phyloP scores from a whole-genome alignment of 2,797 vertebrate genomes.

The Hozukius guyotensis region DNA sequence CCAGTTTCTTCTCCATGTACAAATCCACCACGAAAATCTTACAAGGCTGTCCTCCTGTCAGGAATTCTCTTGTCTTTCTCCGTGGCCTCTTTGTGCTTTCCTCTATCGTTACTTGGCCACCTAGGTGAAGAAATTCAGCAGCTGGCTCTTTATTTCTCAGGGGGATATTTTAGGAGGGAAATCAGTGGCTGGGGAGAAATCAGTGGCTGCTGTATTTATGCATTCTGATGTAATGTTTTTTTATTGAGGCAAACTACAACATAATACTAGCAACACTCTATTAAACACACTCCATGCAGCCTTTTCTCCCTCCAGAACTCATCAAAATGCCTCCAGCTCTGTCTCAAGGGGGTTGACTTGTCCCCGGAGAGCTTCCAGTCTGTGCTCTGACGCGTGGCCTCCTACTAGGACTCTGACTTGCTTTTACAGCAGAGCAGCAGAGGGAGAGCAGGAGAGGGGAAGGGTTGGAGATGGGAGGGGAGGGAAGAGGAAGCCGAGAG shows the following conservation, averaged over 20 bases:
- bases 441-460: slow-evolving; percentile 46
- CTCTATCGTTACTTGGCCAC: slow-evolving; percentile 17
- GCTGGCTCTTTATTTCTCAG: neutral
- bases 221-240: neutral
- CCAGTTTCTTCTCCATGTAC: neutral
- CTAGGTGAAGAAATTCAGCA: neutral
- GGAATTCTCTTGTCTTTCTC: neutral
- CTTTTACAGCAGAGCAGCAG: slow-evolving; percentile 60
- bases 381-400: slow-evolving; percentile 65
- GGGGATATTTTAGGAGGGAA: neutral
- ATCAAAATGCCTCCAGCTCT: slow-evolving; percentile 39
- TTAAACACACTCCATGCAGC: slow-evolving; percentile 10
- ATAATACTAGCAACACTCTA: slow-evolving; percentile 6
- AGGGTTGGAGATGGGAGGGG: slow-evolving; percentile 46
- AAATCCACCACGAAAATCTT: slow-evolving; percentile 10
- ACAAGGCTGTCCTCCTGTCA: neutral
- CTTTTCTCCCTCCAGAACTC: neutral
- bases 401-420: slow-evolving; percentile 62
- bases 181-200: slow-evolving; percentile 7
- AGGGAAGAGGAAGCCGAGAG: slow-evolving; percentile 61
- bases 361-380: slow-evolving; percentile 63
- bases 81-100: slow-evolving; percentile 8
- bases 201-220: neutral
- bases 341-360: slow-evolving; percentile 52
- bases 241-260: neutral